phyloP scores from a whole-genome alignment of 1,140 invertebrate genomes.

The Dinothrombium tinctorium region DNA sequence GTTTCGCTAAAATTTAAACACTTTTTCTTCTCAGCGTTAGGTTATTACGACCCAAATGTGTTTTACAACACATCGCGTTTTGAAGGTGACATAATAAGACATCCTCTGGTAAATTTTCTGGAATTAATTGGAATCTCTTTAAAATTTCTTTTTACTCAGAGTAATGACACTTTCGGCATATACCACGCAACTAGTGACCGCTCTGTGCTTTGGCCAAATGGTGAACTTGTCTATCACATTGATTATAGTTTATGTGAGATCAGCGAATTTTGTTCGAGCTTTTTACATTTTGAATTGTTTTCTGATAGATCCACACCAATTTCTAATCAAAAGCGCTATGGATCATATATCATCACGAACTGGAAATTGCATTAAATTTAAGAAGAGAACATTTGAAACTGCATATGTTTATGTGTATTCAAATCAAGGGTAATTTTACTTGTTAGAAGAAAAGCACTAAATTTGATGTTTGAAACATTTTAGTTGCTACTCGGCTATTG shows the following conservation, averaged over 20 bases:
- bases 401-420: not conserved
- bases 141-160: no score
- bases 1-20: no score
- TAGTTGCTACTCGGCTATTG: conserved; percentile 15
- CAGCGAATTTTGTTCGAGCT: no score
- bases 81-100: no score
- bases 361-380: not conserved
- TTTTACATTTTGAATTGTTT: not conserved
- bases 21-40: no score
- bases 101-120: no score
- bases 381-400: not conserved
- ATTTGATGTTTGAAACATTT: not conserved
- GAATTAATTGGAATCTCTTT: no score
- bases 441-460: not conserved
- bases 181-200: not conserved
- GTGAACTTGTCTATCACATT: not conserved
- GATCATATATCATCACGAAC: not conserved
- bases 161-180: no score
- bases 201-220: not conserved
- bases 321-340: not conserved
- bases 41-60: no score
- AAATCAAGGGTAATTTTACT: conserved; percentile 1
- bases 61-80: no score
- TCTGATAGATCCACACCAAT: not conserved
- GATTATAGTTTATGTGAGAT: not conserved